Base-by-base conservation (phyloP, 2,113 vertebrate species). In the Malaclemys terrapin region DNA sequence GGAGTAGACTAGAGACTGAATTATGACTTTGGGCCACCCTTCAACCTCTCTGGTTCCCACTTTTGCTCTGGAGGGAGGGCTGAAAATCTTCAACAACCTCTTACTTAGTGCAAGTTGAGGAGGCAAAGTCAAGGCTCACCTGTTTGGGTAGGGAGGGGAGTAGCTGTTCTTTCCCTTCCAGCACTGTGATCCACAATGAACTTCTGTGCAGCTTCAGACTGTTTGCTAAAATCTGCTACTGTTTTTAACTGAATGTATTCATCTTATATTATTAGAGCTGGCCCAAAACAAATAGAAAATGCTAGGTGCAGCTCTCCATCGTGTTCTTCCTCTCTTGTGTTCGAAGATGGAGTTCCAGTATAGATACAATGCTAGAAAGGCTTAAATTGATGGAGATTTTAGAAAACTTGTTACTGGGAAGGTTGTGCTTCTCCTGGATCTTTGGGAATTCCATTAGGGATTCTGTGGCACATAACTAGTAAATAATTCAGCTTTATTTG, bases 401-500 rank as follows among this genome's bases (percentile, higher is more conserved):
- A 24, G 19, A 42, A 75, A 38, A 75, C 72, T 24, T 42, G 20
- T n/a, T 35, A 24, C 5, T 75, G n/a, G n/a, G 69, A 20, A 42
- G 20, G n/a, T 75, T 42, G 22, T 75, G 22, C 85, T 53, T 83
- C n/a, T 62, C 69, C 56, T 80, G 52, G 81, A 86, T 87, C 57
- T 52, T 38, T 20, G 24, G 78, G 6, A 45, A 78, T 88, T 78
- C 38, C 53, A n/a, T 35, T 47, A 35, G 50, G 31, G 45, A 84
- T 56, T 45, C 38, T 38, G 16, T 83, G 16, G 56, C 69, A 92
- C 10, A 84, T 20, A 42, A 81, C 42, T 9, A 80, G 45, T 88
- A 85, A 94, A 90, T 85, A 84, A 62, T 80, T 88, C 53, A 78
- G 19, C 16, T 82, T 91, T 52, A 75, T 87, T 95, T 93, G 87